phyloP scores from a whole-genome alignment of 2,113 vertebrate genomes.

The Sardina pilchardus region DNA sequence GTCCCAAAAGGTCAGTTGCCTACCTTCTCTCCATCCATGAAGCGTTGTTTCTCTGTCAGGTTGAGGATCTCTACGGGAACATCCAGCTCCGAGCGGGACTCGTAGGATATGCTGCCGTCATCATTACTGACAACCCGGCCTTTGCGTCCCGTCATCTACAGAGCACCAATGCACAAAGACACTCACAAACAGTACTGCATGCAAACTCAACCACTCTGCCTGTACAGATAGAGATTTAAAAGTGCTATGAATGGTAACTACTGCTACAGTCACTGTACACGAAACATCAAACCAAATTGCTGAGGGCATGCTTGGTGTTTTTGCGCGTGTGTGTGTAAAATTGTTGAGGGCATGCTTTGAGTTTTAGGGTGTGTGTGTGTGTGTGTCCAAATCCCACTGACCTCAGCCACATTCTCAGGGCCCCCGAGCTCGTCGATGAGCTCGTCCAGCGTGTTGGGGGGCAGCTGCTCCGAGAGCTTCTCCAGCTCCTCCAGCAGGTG shows the following conservation, averaged over 20 bases:
- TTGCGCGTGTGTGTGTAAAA: not conserved
- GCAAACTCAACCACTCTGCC: not conserved
- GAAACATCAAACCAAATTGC: not conserved
- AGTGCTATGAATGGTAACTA: too few species aligned
- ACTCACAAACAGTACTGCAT: not conserved
- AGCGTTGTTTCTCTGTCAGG: conserved; percentile 95
- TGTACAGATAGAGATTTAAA: not conserved
- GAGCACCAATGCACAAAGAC: not conserved
- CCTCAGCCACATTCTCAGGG: conserved; percentile 97
- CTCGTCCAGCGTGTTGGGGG: conserved; percentile 95
- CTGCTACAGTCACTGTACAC: too few species aligned
- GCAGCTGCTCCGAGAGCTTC: conserved; percentile 85
- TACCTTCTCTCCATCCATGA: conserved; percentile 99
- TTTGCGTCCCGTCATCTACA: conserved; percentile 96
- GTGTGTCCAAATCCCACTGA: conserved; percentile 48
- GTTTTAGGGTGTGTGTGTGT: not conserved
- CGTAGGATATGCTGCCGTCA: conserved; percentile 95
- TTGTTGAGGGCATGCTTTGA: not conserved
- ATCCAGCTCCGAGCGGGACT: conserved; percentile 93
- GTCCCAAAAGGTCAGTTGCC: not conserved
- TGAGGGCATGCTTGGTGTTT: not conserved
- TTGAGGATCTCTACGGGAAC: conserved; percentile 98
- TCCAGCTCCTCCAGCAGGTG: conserved; percentile 89
- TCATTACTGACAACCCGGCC: conserved; percentile 96
- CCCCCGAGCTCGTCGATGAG: conserved; percentile 97